A percentile compares a stretch with the other conserved stretches of the same genome.
Conservation (phyloP, 2,888 invertebrate species). For the Piscicola geometra region DNA sequence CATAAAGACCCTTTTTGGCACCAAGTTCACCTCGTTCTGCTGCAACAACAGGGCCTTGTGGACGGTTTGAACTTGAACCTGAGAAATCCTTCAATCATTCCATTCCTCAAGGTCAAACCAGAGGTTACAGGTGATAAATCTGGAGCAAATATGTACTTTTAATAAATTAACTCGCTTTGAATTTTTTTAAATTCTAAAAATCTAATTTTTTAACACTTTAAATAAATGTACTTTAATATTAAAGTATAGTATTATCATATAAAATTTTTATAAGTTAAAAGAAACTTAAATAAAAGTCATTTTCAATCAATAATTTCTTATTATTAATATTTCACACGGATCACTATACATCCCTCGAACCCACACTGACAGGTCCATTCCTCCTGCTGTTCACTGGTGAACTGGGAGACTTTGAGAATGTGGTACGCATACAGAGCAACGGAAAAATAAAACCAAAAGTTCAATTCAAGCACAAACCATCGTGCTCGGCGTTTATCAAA, state of each 20-base stretch:
- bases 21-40: slow-evolving; percentile 69
- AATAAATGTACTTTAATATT: neutral
- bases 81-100: neutral
- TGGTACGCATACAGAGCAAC: slow-evolving; percentile 30
- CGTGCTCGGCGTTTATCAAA: slow-evolving; percentile 67
- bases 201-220: neutral
- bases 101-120: slow-evolving; percentile 46
- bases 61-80: slow-evolving; percentile 69
- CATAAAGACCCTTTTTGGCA: slow-evolving; percentile 73
- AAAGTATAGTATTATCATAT: neutral
- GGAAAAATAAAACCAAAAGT: slow-evolving; percentile 1
- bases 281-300: neutral
- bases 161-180: neutral
- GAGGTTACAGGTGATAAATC: slow-evolving; percentile 38
- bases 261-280: neutral
- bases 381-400: slow-evolving; percentile 74
- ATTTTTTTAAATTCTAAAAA: neutral
- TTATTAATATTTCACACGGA: neutral
- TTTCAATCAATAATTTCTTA: neutral
- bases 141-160: neutral
- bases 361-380: neutral
- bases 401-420: slow-evolving; percentile 65
- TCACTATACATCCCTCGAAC: no score
- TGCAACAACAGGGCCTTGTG: slow-evolving; percentile 72
- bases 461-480: slow-evolving; percentile 52